Evolutionary conservation across 2,888 invertebrate species (phyloP), one percentile per base, ranked within the genome.

Genomic region (Polietes domitor): DNA sequence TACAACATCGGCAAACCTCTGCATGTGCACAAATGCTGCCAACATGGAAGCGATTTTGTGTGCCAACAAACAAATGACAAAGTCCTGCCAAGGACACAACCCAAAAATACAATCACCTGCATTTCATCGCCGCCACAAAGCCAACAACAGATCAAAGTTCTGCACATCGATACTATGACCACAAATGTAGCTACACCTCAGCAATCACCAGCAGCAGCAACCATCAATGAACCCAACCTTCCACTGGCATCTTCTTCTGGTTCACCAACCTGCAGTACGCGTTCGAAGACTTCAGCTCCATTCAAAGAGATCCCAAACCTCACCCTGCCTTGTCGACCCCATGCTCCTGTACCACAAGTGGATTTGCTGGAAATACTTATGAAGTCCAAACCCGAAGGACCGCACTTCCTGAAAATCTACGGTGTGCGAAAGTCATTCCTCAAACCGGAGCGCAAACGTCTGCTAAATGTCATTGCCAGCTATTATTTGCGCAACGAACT

Each of bases 401-500:
- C 86, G 5, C 65, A 83, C 0, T 72, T 89, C 43, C 74, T 89
- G 10, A 87, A 88, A 10, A 87, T 86, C 0, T 75, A 90, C 10
- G 86, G 87, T 0, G 86, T 88, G 7, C 86, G 87, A 3, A 87
- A 86, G 26, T 81, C 81, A 3, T 76, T 90, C 58, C 88, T 87
- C n/a, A 87, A 87, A 0, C 80, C 86, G 37, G 89, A 90, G 72
- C 88, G 90, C 0, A 70, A 87, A 70, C 65, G 88, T 24, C 79
- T 90, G 15, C 90, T 90, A 4, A 87, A 89, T n/a, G 63, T 88
- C 26, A 88, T 90, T 47, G 90, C 88, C 77, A 88, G 86, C 73
- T 89, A 88, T 82, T 91, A 89, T 77, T 88, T 88, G 65, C 88
- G 88, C 2, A 87, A 90, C 68, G 86, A 88, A 0, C 47, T 88